Base-by-base conservation (phyloP, 2,888 invertebrate genomes). In the Microctonus hyperodae region DNA sequence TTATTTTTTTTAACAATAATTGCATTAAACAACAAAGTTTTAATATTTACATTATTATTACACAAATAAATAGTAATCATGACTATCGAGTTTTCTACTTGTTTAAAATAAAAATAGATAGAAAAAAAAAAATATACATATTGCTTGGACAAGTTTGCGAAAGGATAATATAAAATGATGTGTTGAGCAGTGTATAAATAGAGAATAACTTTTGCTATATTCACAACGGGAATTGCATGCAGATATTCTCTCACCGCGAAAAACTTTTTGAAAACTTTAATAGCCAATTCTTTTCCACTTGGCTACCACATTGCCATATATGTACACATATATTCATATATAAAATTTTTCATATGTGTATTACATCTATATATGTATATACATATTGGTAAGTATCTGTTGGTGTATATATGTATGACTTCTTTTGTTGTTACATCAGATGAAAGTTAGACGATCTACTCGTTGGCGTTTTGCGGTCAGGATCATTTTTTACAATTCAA, bases 251-350 rank as follows among this genome's bases (percentile, higher is more conserved):
- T 3, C 10, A 40, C 28, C 28, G 11, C 40, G 40, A 40, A 40
- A 40, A 40, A 40, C 13, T 40, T 40, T 40, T n/a, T 40, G 28
- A 40, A 40, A 40, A 40, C 13, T 40, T 40, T 40, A 40, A 40
- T 40, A 40, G 40, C 40, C 40, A 40, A 40, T 40, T 40, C 40
- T 40, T 40, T 40, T 40, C 40, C n/a, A n/a, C 40, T 40, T 40
- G 13, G n/a, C 40, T 3, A 3, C 2, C 11, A 13, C 40, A n/a
- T n/a, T 40, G 13, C 13, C 2, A 40, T 40, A 40, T n/a, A 13
- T 40, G 7, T 28, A 5, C 28, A 28, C 11, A n/a, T 40, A 40
- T 2, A 3, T 40, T 3, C 40, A 40, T 35, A 40, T 35, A 35
- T 35, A 35, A n/a, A n/a, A n/a, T n/a, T n/a, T n/a, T n/a, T n/a